These are phyloP conservation scores for Oreortyx pictus DNA, from an alignment of 2,797 vertebrate genomes.

Conservation along the genomic window DNA sequence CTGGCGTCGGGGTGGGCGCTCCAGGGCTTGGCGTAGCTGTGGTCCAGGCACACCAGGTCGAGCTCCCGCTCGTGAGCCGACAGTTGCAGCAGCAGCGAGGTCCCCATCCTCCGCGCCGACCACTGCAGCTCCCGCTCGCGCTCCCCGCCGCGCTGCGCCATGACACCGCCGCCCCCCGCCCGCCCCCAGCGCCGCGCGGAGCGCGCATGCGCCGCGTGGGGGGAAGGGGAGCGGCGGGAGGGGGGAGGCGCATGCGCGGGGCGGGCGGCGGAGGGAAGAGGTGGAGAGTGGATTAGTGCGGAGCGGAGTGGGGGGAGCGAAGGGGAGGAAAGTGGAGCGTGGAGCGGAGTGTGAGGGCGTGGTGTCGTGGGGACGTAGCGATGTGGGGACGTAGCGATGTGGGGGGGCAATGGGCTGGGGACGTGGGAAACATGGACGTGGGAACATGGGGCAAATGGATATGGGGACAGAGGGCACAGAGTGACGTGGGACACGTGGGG, in stretches of 20 bases:
- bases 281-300: rapidly evolving
- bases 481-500: neutral
- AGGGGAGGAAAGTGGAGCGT: neutral
- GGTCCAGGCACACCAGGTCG: slow-evolving; percentile 94
- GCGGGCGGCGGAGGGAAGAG: neutral
- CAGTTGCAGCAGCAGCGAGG: slow-evolving; percentile 93
- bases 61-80: slow-evolving; percentile 93
- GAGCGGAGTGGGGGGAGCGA: neutral
- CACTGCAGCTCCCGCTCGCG: slow-evolving; percentile 79
- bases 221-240: neutral
- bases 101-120: slow-evolving; percentile 92
- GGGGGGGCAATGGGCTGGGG: no score
- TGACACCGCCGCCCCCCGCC: neutral
- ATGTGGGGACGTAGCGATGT: neutral
- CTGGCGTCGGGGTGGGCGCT: slow-evolving; percentile 96
- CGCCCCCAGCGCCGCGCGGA: no score
- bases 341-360: neutral
- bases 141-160: neutral
- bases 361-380: neutral
- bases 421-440: no score
- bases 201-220: neutral
- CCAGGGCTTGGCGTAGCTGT: slow-evolving; percentile 98
- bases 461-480: neutral
- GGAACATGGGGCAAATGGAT: neutral
- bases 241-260: neutral